Base-by-base conservation (phyloP, 1,140 invertebrate genomes). In the Drosophila oshimai region DNA sequence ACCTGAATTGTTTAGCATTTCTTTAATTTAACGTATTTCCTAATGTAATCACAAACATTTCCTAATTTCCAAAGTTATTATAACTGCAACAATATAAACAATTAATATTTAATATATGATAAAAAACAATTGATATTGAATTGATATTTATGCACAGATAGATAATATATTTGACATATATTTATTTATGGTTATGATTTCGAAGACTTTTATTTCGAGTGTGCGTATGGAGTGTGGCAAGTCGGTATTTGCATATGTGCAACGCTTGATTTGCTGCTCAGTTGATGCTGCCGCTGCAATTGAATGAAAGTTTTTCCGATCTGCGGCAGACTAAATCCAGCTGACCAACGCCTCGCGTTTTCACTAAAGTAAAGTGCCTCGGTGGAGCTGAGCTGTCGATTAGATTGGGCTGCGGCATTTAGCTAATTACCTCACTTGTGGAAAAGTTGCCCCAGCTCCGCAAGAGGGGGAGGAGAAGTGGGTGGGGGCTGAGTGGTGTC, bases 281-380 rank as follows among this genome's bases (percentile, higher is more conserved):
- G 18, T 58, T 26, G 41, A 39, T 10, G 49, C 28, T 10, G 50
- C 54, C 41, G 58, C 61, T 15, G 58, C 64, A 54, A 79, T 60
- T 64, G 80, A 84, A 86, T 71, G 79, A 84, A 84, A 86, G 79
- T 84, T 83, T 54, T 70, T 53, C 44, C 26, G 41, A 44, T 26
- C 17, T n/a, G n/a, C 50, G 12, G 26, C 10, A 55, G 18, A 47
- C 24, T 28, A 12, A 39, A 10, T 28, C 57, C 26, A 24, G 20
- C 20, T 31, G 47, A 53, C 67, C 65, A 60, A 71, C 46, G 80
- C 71, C 65, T 75, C 67, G 72, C 34, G 18, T 75, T 87, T 86
- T 87, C 72, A 72, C 80, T 68, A 76, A 80, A 86, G 72, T 68
- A 76, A 80, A 86, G 72, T 74, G 69, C 74, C 60, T 47, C 13